Evolutionary conservation across 2,113 vertebrate species (phyloP), one percentile per base, ranked within the genome.

Genomic region (Chaetops frenatus): DNA sequence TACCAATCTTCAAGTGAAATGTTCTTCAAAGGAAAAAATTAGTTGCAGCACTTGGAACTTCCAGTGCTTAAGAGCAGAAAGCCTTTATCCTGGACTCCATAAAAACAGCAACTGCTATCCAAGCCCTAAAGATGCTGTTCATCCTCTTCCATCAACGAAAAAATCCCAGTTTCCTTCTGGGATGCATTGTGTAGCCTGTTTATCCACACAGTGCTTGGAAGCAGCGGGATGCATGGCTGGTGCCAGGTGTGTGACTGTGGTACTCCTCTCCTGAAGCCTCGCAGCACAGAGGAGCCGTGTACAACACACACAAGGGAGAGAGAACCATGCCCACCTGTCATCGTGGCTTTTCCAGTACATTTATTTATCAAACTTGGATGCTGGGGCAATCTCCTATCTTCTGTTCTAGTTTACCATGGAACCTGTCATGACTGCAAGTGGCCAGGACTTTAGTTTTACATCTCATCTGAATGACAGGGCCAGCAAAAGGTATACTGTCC

Each of bases 161-260:
- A 38, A 15, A 15, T 10, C 7, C 33, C 61, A 15, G 25, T 20
- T 58, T 15, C 48, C 31, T 61, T 67, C 45, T 45, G 0, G 6
- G 50, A 9, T 0, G 1, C 38, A 2, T 0, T 1, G 31, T 38
- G 56, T 5, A 73, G 25, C n/a, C 50, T 27, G 5, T 57, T 48
- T 38, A 15, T 7, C 12, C 28, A 2, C 27, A 4, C 7, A 0
- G 27, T 12, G 40, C 77, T 28, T 0, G 14, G 58, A 18, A 66
- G 77, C 60, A 17, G 65, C 1, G 0, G 5, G 4, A 11, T 12
- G 22, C 14, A 2, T 1, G 5, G 4, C 70, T 14, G 1, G 51
- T 85, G 66, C 70, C 47, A 6, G 25, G 18, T 2, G 15, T 35
- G 13, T 3, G 6, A 0, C 1, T 7, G 28, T 6, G 74, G 65